Evolutionary conservation across 2,888 invertebrate genomes (phyloP).

Genomic region (Eupithecia exiguata): DNA sequence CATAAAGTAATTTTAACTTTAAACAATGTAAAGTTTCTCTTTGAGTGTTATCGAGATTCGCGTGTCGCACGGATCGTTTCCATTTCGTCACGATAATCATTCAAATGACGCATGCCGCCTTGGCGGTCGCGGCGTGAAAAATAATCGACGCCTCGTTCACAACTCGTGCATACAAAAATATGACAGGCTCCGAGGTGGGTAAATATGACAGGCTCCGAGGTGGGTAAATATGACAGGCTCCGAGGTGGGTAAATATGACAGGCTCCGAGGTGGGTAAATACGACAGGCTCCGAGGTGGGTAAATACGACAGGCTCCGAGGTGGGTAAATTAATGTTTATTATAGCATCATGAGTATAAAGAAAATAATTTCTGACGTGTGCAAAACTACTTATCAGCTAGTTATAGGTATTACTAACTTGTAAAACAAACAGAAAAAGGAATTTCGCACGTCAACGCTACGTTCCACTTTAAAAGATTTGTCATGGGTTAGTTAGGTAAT

Average conservation of each 20-base stretch:
- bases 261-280: background rate
- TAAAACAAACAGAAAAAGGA: too few species aligned
- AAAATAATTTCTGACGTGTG: background rate
- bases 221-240: background rate
- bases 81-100: constrained; percentile 36
- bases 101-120: background rate
- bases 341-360: background rate
- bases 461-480: too few species aligned
- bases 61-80: constrained; percentile 34
- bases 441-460: too few species aligned
- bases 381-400: background rate
- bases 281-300: background rate
- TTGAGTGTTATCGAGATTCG: constrained; percentile 45
- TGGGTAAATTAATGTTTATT: background rate
- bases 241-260: background rate
- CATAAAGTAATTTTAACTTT: constrained; percentile 46
- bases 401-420: too few species aligned
- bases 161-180: background rate
- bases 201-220: background rate
- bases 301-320: background rate
- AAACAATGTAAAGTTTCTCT: constrained; percentile 51
- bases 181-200: background rate
- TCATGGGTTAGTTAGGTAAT: too few species aligned
- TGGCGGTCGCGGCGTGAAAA: background rate
- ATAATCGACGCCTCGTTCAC: background rate